Evolutionary conservation across 2,888 invertebrate species (phyloP).

Genomic region (Leptothorax acervorum): DNA sequence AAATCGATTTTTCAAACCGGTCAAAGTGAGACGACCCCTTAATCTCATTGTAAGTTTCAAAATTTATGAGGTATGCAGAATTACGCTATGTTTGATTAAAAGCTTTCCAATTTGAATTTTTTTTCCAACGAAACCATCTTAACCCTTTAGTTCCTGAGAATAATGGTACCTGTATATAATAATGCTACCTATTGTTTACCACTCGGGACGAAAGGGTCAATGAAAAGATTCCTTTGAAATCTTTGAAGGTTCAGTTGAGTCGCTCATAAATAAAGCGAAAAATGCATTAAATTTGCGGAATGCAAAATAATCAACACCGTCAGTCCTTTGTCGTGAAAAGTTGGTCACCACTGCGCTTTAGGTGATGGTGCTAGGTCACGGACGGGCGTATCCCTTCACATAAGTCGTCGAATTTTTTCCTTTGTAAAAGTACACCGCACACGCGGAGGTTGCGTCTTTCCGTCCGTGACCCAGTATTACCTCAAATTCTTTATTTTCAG

Average conservation of each 20-base stretch:
- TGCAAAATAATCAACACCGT: not conserved
- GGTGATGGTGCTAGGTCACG: conserved; percentile 43
- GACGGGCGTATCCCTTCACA: conserved; percentile 41
- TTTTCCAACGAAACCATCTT: not conserved
- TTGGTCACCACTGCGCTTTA: conserved; percentile 42
- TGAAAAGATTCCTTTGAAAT: not conserved
- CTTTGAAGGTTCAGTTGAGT: not conserved
- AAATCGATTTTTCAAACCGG: too few species aligned
- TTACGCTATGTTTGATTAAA: not conserved
- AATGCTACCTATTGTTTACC: too few species aligned
- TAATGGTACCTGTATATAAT: too few species aligned
- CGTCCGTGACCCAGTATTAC: conserved; percentile 45
- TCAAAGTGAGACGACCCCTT: too few species aligned
- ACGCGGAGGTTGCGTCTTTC: conserved; percentile 25
- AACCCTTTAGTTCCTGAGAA: too few species aligned
- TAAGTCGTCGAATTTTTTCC: conserved; percentile 43
- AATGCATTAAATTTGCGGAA: not conserved
- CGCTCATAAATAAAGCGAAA: not conserved
- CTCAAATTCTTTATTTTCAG: conserved; percentile 18
- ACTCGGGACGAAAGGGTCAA: too few species aligned
- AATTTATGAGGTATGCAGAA: not conserved
- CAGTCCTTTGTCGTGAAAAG: conserved; percentile 13
- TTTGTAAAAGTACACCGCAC: conserved; percentile 47
- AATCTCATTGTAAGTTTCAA: not conserved
- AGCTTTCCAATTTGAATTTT: not conserved